phyloP scores from a whole-genome alignment of 2,888 invertebrate genomes.

The Eulithis prunata region DNA sequence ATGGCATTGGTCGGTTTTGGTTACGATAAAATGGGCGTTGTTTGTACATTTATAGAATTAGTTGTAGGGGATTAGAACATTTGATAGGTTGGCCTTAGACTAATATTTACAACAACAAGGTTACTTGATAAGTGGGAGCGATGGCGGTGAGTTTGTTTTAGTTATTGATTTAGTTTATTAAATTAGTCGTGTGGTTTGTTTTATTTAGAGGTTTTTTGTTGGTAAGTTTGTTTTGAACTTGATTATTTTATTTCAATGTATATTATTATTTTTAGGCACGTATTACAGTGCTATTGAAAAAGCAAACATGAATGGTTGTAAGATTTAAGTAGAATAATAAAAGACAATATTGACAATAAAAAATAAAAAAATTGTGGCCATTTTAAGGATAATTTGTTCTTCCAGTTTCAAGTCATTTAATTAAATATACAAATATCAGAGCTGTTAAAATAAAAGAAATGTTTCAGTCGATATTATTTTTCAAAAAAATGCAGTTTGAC shows the following conservation, averaged over 20 bases:
- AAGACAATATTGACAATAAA: too few species aligned
- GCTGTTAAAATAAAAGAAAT: too few species aligned
- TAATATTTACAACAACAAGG: conserved; percentile 25
- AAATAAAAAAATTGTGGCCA: too few species aligned
- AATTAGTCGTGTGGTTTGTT: conserved; percentile 1
- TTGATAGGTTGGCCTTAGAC: conserved; percentile 35
- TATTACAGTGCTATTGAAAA: too few species aligned
- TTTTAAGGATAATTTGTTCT: too few species aligned
- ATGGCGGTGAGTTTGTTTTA: conserved; percentile 19
- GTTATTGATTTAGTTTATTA: conserved; percentile 1
- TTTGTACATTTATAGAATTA: conserved; percentile 63
- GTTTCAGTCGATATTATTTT: too few species aligned
- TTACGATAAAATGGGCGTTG: conserved; percentile 77
- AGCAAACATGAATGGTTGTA: too few species aligned
- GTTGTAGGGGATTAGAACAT: conserved; percentile 43
- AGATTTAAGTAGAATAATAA: too few species aligned
- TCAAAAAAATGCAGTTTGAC: too few species aligned
- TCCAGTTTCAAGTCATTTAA: too few species aligned
- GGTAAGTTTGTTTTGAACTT: neutral
- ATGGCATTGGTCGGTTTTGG: conserved; percentile 80
- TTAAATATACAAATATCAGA: too few species aligned
- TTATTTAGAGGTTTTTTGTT: neutral
- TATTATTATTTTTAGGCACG: neutral
- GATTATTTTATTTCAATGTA: too few species aligned
- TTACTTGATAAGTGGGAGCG: conserved; percentile 4